Conservation (phyloP, 2,888 invertebrate species). For the Caenorhabditis sinica region DNA sequence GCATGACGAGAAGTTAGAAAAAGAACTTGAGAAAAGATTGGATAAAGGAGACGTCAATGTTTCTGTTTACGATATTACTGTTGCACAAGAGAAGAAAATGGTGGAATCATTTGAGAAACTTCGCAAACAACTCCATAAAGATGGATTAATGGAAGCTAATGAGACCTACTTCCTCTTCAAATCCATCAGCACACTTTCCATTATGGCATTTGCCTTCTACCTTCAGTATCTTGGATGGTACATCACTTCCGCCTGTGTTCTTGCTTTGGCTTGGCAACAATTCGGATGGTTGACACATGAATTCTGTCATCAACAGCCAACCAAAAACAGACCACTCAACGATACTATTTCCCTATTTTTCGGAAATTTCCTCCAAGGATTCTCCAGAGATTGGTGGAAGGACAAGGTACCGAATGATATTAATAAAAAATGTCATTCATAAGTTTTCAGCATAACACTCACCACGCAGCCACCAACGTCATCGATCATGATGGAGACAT, state of each 20-base stretch:
- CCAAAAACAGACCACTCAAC: slow-evolving; percentile 75
- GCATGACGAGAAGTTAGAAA: slow-evolving; percentile 65
- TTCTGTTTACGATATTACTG: slow-evolving; percentile 76
- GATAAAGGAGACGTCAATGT: slow-evolving; percentile 77
- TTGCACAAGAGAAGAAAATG: slow-evolving; percentile 82
- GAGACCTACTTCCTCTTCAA: slow-evolving; percentile 76
- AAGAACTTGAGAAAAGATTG: slow-evolving; percentile 65
- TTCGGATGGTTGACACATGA: slow-evolving; percentile 82
- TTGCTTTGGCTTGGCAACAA: slow-evolving; percentile 82
- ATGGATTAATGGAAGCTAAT: slow-evolving; percentile 78
- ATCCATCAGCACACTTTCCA: slow-evolving; percentile 66
- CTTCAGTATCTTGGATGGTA: slow-evolving; percentile 76
- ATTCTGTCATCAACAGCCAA: slow-evolving; percentile 82
- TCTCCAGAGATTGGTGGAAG: slow-evolving; percentile 83
- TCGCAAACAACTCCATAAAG: slow-evolving; percentile 74
- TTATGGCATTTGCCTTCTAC: slow-evolving; percentile 76
- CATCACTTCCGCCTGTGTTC: slow-evolving; percentile 75
- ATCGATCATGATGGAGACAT: slow-evolving; percentile 82
- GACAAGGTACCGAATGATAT: slow-evolving; percentile 72
- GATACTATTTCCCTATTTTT: slow-evolving; percentile 77
- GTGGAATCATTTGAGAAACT: slow-evolving; percentile 79
- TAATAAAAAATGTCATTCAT: neutral
- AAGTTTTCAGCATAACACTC: slow-evolving; percentile 79
- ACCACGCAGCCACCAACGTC: slow-evolving; percentile 83
- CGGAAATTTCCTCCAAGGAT: slow-evolving; percentile 82